Evolutionary conservation across 2,888 invertebrate species (phyloP).

Genomic region (Meta bourneti): DNA sequence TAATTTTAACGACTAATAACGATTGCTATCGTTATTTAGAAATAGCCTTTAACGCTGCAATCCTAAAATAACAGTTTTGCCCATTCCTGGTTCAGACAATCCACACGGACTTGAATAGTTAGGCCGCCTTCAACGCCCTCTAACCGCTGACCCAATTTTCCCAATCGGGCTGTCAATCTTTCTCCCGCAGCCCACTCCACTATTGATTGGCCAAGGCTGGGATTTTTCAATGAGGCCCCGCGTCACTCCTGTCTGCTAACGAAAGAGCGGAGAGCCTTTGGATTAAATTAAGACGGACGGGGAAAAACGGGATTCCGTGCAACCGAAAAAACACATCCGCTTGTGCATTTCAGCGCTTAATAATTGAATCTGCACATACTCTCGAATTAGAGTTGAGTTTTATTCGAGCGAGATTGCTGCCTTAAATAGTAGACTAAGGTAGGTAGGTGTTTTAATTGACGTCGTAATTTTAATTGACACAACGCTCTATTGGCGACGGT

Average conservation of each 20-base stretch:
- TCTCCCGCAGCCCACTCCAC: background rate
- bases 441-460: too few species aligned
- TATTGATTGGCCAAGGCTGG: constrained; percentile 4
- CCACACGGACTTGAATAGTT: background rate
- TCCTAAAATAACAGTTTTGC: background rate
- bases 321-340: background rate
- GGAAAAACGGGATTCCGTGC: background rate
- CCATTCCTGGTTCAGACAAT: background rate
- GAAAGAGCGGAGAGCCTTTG: background rate
- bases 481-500: too few species aligned
- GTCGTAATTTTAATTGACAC: too few species aligned
- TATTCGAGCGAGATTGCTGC: too few species aligned
- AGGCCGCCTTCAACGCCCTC: background rate
- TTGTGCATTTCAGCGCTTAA: background rate
- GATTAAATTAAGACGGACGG: background rate
- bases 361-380: background rate
- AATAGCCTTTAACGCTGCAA: background rate
- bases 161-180: constrained; percentile 12
- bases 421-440: too few species aligned
- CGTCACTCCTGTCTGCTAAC: background rate
- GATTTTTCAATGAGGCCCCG: background rate
- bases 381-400: background rate
- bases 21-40: background rate
- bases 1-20: background rate
- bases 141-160: constrained; percentile 16